A percentile compares a stretch with the other conserved stretches of the same genome.
Evolutionary conservation across 2,797 vertebrate species (phyloP).

Genomic region (Chrosomus eos): DNA sequence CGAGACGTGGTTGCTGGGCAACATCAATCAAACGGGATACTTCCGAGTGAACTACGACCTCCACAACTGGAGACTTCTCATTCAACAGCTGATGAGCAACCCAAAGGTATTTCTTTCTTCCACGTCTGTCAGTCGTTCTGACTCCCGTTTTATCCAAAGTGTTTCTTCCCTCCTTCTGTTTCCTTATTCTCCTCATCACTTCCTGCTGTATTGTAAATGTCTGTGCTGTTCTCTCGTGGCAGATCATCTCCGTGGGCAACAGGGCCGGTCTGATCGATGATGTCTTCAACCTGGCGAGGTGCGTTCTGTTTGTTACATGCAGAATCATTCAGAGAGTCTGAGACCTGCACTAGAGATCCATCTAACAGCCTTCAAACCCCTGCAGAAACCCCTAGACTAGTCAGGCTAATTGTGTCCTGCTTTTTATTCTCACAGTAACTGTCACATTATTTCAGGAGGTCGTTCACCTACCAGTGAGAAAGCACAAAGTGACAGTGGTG

Average conservation of each 20-base stretch:
- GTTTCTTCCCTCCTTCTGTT: not conserved
- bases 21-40: slow-evolving; percentile 98
- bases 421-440: not conserved
- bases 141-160: not conserved
- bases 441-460: not conserved
- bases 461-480: not conserved
- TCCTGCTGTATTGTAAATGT: slow-evolving; percentile 1
- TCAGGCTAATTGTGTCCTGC: not conserved
- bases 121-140: not conserved
- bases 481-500: not conserved
- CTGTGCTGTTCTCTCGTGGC: slow-evolving; percentile 36
- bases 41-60: slow-evolving; percentile 98
- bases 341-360: not conserved
- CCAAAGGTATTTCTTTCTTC: slow-evolving; percentile 77
- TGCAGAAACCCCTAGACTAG: not conserved
- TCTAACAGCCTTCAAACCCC: not conserved
- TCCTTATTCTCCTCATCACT: not conserved
- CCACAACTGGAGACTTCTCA: slow-evolving; percentile 93
- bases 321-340: not conserved
- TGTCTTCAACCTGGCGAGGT: slow-evolving; percentile 97
- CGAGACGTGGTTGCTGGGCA: slow-evolving; percentile 90
- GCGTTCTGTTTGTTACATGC: slow-evolving; percentile 60
- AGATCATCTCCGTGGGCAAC: slow-evolving; percentile 96
- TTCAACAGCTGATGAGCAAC: slow-evolving; percentile 90
- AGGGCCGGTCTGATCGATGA: slow-evolving; percentile 95